Conservation (phyloP, 1,140 invertebrate genomes). For the Bicyclus anynana region DNA sequence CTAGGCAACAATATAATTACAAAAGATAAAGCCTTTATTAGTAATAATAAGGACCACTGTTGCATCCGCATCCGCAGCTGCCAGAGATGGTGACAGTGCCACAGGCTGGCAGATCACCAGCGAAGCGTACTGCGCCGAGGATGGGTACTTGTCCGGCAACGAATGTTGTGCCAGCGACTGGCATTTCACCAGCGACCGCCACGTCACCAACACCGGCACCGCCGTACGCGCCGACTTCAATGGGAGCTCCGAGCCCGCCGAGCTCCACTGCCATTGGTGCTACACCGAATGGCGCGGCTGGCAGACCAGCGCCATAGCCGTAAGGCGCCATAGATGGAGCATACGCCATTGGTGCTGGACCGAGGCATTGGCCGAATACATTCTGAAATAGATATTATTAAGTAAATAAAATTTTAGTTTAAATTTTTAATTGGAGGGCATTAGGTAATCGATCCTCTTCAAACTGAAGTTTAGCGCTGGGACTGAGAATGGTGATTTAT, state of each 20-base stretch:
- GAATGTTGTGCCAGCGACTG: slow-evolving; percentile 34
- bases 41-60: slow-evolving; percentile 9
- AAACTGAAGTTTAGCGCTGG: no score
- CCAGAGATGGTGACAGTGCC: slow-evolving; percentile 43
- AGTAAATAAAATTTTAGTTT: background rate
- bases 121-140: slow-evolving; percentile 36
- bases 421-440: no score
- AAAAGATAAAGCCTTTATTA: background rate
- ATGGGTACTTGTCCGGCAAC: slow-evolving; percentile 43
- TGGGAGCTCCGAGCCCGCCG: background rate
- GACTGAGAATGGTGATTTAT: no score
- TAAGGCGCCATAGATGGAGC: background rate
- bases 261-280: background rate
- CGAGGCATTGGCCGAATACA: slow-evolving; percentile 6
- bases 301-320: background rate
- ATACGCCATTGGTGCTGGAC: slow-evolving; percentile 6
- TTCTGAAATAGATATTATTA: slow-evolving; percentile 10
- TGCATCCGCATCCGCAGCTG: slow-evolving; percentile 36
- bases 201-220: slow-evolving; percentile 39
- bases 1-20: background rate
- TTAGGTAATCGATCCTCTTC: background rate
- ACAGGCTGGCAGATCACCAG: slow-evolving; percentile 35
- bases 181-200: slow-evolving; percentile 37
- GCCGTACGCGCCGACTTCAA: slow-evolving; percentile 32
- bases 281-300: background rate